phyloP scores from a whole-genome alignment of 2,113 vertebrate species.

The Monarcha castaneiventris region DNA sequence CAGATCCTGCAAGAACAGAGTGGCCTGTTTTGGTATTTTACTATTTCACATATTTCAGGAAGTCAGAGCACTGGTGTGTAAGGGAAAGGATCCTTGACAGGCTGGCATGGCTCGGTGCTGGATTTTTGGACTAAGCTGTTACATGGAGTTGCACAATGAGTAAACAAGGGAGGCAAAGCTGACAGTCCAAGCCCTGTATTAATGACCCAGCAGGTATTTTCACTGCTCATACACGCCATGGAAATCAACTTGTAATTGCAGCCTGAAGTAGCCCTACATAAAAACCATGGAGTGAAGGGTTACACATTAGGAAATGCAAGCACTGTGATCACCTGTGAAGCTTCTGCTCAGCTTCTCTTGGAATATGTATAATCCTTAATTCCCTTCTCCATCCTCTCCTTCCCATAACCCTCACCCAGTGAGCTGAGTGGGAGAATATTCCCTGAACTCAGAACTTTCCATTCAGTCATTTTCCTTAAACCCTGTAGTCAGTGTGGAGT shows the following conservation, averaged over 20 bases:
- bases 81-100: background rate
- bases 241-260: background rate
- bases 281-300: background rate
- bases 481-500: background rate
- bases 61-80: background rate
- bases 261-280: background rate
- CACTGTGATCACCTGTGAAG: background rate
- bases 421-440: background rate
- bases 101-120: background rate
- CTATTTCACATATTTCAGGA: background rate
- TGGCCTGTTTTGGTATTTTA: background rate
- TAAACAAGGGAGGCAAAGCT: constrained; percentile 12
- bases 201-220: background rate
- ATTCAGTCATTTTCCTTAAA: background rate
- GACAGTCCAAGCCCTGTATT: background rate
- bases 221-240: background rate
- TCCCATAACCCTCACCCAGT: background rate
- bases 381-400: background rate
- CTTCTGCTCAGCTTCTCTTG: background rate
- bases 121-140: constrained; percentile 6
- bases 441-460: background rate
- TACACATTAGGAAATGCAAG: background rate
- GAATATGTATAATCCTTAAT: background rate
- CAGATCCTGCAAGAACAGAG: background rate
- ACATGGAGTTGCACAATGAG: constrained; percentile 11